Evolutionary conservation across 1,140 invertebrate species (phyloP).

Genomic region (Lasaia peninsularis): DNA sequence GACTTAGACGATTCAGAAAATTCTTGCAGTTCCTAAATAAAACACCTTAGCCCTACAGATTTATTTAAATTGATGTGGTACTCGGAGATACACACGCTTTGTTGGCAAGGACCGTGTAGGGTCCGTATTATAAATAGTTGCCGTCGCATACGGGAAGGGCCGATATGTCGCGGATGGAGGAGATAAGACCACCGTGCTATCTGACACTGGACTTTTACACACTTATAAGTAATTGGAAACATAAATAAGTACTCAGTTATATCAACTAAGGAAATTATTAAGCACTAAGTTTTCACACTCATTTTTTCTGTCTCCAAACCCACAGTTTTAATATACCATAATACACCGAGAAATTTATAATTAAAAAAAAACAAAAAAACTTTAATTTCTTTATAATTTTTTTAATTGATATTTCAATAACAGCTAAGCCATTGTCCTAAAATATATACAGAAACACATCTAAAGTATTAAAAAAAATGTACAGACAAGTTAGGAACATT

Average conservation of each 20-base stretch:
- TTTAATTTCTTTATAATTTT: no score
- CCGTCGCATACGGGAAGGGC: conserved; percentile 15
- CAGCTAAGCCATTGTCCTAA: no score
- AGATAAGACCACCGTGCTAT: conserved; percentile 13
- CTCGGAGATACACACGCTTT: conserved; percentile 20
- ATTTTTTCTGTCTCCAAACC: not conserved
- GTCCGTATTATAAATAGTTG: conserved; percentile 23
- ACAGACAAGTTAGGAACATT: no score
- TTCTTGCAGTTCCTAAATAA: not conserved
- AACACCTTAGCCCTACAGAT: not conserved
- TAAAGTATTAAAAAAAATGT: no score
- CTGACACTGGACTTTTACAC: conserved; percentile 9
- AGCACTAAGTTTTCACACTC: conserved; percentile 12
- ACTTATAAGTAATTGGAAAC: conserved; percentile 10
- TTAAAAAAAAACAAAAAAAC: no score
- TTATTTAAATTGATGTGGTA: conserved; percentile 22
- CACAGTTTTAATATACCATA: no score
- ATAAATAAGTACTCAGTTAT: conserved; percentile 9
- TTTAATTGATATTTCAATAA: no score
- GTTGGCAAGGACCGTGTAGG: conserved; percentile 20
- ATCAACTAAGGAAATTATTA: not conserved
- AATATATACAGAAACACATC: no score
- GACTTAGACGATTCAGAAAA: no score
- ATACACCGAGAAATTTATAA: no score
- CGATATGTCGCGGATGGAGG: conserved; percentile 21